Evolutionary conservation across 2,797 vertebrate species (phyloP).

Genomic region (Xenops minutus): DNA sequence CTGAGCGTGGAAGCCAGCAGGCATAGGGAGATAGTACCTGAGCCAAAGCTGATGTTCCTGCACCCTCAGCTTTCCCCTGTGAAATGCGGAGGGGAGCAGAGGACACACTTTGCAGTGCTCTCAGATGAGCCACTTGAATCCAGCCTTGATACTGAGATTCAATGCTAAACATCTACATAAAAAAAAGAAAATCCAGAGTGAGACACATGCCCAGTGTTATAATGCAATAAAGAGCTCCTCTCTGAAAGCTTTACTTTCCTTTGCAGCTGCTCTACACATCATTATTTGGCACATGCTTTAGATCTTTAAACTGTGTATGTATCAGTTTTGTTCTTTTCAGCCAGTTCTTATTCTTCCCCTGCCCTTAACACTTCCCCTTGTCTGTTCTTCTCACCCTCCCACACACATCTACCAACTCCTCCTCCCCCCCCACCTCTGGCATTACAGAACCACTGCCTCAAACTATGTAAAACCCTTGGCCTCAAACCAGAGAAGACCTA

Average conservation of each 20-base stretch:
- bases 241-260: background rate
- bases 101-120: rapidly evolving
- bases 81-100: background rate
- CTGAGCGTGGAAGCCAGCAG: rapidly evolving
- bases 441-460: conserved; percentile 67
- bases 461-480: conserved; percentile 77
- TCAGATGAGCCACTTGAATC: background rate
- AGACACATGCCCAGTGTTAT: background rate
- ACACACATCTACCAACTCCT: background rate
- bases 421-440: conserved; percentile 43
- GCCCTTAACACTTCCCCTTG: background rate
- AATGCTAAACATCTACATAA: background rate
- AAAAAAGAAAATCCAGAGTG: background rate
- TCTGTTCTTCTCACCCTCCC: background rate
- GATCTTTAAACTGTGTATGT: conserved; percentile 1
- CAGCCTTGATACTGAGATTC: background rate
- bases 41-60: background rate
- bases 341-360: background rate
- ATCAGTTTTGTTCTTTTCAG: conserved; percentile 46
- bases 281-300: conserved; percentile 33
- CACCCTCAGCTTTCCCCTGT: background rate
- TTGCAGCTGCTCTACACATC: background rate
- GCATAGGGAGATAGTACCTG: rapidly evolving
- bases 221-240: conserved; percentile 2
- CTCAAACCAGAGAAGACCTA: conserved; percentile 79